phyloP scores from a whole-genome alignment of 2,113 vertebrate species.

The Scalopus aquaticus region DNA sequence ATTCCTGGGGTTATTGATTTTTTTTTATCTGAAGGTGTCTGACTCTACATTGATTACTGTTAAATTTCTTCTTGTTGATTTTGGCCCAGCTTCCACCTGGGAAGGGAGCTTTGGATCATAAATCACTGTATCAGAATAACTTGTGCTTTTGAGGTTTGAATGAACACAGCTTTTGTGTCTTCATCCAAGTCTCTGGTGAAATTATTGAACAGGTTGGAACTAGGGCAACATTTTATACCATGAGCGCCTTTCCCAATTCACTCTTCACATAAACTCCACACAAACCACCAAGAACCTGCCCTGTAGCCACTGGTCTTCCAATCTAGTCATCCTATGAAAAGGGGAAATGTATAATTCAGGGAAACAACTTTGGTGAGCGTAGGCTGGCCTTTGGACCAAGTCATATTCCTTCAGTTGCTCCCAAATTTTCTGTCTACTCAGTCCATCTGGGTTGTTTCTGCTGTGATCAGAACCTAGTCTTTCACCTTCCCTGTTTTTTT shows the following conservation, averaged over 20 bases:
- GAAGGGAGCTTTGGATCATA: constrained; percentile 31
- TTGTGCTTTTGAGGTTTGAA: constrained; percentile 48
- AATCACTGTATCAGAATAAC: constrained; percentile 46
- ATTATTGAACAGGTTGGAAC: background rate
- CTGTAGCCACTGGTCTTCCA: background rate
- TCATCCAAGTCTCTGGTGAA: background rate
- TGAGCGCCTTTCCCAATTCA: background rate
- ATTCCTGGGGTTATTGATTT: constrained; percentile 20
- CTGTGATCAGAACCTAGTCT: background rate
- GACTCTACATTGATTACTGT: constrained; percentile 61
- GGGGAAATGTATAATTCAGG: background rate
- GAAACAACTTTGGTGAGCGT: background rate
- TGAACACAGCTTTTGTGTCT: background rate
- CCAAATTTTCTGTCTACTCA: background rate
- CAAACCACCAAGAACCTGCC: too few species aligned
- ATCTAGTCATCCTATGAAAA: background rate
- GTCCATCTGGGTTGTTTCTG: background rate
- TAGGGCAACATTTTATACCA: rapidly evolving
- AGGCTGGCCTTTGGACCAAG: background rate
- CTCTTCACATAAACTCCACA: background rate
- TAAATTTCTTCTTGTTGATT: constrained; percentile 61
- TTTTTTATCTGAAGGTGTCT: constrained; percentile 11
- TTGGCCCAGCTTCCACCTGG: constrained; percentile 19
- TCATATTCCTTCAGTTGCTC: rapidly evolving
- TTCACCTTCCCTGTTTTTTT: background rate